These are phyloP conservation scores for Drosophila ananassae DNA, from an alignment of 1,140 invertebrate species.

Conservation along the genomic window DNA sequence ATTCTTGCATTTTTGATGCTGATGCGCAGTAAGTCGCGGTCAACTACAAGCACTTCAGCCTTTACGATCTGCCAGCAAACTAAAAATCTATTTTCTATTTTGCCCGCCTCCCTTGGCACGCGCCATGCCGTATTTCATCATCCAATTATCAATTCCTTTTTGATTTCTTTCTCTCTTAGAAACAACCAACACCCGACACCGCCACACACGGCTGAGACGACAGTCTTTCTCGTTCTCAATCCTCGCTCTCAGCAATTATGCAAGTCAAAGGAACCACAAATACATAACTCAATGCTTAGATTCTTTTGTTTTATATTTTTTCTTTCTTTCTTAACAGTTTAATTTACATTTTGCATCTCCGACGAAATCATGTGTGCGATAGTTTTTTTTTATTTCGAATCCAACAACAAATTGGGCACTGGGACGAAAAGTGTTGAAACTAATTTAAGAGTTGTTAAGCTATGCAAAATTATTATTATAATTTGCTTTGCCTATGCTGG, in stretches of 20 bases:
- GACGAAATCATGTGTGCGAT: too few species aligned
- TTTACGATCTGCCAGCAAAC: neutral
- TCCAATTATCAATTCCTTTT: neutral
- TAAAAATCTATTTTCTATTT: neutral
- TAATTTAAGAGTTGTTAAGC: too few species aligned
- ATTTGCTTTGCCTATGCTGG: too few species aligned
- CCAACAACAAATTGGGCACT: too few species aligned
- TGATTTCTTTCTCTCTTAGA: constrained; percentile 3
- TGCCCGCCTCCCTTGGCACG: neutral
- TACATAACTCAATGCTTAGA: neutral
- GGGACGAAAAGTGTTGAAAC: too few species aligned
- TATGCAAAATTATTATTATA: too few species aligned
- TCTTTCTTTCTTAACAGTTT: too few species aligned
- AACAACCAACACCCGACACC: neutral
- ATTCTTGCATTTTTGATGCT: neutral
- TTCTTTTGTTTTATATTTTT: neutral
- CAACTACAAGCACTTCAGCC: too few species aligned
- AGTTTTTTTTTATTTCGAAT: too few species aligned
- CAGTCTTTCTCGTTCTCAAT: constrained; percentile 1
- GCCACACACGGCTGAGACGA: neutral
- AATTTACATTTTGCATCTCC: too few species aligned
- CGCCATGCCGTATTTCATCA: neutral
- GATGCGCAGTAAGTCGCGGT: too few species aligned
- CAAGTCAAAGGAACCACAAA: neutral
- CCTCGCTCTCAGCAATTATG: constrained; percentile 2